Conservation (phyloP, 2,888 invertebrate species). For the Nysson spinosus region DNA sequence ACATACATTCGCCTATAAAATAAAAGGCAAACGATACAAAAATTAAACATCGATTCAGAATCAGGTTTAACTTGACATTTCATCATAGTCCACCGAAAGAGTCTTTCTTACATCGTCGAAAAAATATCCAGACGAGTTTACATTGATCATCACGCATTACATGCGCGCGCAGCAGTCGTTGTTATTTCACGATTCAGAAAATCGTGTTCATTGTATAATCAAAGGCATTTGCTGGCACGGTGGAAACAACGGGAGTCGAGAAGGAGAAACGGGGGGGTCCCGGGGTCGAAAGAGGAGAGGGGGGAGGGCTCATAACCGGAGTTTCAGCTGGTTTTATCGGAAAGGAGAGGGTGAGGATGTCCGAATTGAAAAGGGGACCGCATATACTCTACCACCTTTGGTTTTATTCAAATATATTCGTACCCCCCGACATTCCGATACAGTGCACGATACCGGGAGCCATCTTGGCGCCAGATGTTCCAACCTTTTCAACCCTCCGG, state of each 20-base stretch:
- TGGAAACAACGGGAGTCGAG: conserved; percentile 12
- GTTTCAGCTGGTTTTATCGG: conserved; percentile 48
- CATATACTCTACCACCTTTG: conserved; percentile 56
- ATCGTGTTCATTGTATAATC: conserved; percentile 26
- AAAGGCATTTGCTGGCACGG: conserved; percentile 21
- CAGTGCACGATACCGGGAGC: conserved; percentile 41
- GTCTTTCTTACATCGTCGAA: too few relatives aligned
- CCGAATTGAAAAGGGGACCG: conserved; percentile 54
- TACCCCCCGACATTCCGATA: conserved; percentile 60
- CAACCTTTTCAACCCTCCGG: conserved; percentile 45
- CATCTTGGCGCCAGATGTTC: conserved; percentile 65
- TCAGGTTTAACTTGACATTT: too few relatives aligned
- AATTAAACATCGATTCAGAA: too few relatives aligned
- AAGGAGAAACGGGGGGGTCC: too few relatives aligned
- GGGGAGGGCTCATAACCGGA: conserved; percentile 12
- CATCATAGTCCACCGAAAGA: too few relatives aligned
- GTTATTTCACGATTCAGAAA: conserved; percentile 2
- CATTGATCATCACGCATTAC: too few relatives aligned
- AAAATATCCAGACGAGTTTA: too few relatives aligned
- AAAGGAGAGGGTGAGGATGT: conserved; percentile 26
- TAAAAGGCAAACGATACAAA: too few relatives aligned
- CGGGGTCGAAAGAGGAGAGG: too few relatives aligned
- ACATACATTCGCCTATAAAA: too few relatives aligned
- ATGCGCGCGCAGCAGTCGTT: background rate
- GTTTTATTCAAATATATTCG: conserved; percentile 69